phyloP scores from a whole-genome alignment of 2,797 vertebrate species.

The Triplophysa bombifrons region DNA sequence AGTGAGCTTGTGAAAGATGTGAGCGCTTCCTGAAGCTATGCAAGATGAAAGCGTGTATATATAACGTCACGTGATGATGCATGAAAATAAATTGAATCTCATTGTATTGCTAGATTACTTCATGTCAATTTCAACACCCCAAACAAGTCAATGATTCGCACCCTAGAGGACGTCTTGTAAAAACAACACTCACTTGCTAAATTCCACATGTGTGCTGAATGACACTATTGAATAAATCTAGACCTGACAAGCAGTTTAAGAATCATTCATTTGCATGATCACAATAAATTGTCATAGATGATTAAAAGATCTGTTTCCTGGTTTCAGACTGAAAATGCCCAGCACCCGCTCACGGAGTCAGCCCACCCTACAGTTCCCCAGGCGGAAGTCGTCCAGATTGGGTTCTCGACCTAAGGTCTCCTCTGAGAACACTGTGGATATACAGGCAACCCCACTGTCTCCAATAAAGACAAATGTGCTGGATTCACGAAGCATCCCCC shows the following conservation, averaged over 20 bases:
- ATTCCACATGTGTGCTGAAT: not conserved
- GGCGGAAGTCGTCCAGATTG: constrained; percentile 73
- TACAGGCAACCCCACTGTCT: constrained; percentile 25
- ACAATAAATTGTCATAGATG: not conserved
- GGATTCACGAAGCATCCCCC: constrained; percentile 10
- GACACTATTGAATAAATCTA: not conserved
- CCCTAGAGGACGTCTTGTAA: not conserved
- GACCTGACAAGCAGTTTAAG: not conserved
- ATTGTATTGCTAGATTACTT: not conserved
- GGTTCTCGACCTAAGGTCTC: constrained; percentile 52
- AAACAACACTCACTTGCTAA: constrained; percentile 16
- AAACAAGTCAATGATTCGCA: not conserved
- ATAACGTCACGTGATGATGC: not conserved
- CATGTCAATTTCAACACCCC: not conserved
- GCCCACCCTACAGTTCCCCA: constrained; percentile 82
- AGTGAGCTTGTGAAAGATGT: not conserved
- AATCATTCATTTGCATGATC: not conserved
- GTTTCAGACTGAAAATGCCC: constrained; percentile 73
- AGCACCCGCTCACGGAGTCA: constrained; percentile 82
- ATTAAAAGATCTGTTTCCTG: constrained; percentile 18
- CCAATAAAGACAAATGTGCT: constrained; percentile 38
- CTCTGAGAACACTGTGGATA: not conserved
- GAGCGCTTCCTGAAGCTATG: too few relatives aligned
- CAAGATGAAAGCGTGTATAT: not conserved
- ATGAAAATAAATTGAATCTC: not conserved